Conservation (phyloP, 2,888 invertebrate species). For the Dichetophora obliterata region DNA sequence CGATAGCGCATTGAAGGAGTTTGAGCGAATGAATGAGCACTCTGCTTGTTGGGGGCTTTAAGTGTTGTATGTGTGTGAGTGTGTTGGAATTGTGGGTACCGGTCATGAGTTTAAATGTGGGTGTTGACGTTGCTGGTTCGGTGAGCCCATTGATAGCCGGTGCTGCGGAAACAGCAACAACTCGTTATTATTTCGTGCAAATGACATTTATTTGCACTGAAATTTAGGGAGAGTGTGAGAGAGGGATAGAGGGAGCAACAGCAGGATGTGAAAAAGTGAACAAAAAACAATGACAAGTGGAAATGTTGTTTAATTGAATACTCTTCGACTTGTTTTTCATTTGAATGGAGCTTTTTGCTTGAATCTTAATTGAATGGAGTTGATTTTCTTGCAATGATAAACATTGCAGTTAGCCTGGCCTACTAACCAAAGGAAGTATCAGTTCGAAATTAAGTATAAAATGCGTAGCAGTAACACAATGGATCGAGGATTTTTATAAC, state of each 20-base stretch:
- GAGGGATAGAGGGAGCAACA: background rate
- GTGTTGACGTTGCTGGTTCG: background rate
- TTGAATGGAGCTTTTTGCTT: background rate
- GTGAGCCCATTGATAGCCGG: background rate
- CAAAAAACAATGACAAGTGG: constrained; percentile 3
- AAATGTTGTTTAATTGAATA: constrained; percentile 16
- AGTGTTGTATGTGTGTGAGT: too few relatives aligned
- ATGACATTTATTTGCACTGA: constrained; percentile 33
- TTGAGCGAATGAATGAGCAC: too few relatives aligned
- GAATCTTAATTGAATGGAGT: background rate
- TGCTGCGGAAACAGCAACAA: constrained; percentile 29
- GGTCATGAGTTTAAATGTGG: too few relatives aligned
- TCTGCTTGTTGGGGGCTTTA: too few relatives aligned
- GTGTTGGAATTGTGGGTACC: too few relatives aligned
- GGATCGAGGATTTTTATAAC: too few relatives aligned
- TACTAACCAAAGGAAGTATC: too few relatives aligned
- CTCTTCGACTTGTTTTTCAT: background rate
- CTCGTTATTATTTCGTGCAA: constrained; percentile 23
- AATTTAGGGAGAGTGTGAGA: background rate
- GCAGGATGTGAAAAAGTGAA: constrained; percentile 12
- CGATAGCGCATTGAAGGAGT: too few relatives aligned
- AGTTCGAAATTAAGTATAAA: too few relatives aligned
- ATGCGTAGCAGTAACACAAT: too few relatives aligned
- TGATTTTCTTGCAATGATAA: too few relatives aligned
- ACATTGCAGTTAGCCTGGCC: too few relatives aligned